Evolutionary conservation across 2,888 invertebrate species (phyloP), one percentile per base, ranked within the genome.

Genomic region (Perizoma affinitatum): DNA sequence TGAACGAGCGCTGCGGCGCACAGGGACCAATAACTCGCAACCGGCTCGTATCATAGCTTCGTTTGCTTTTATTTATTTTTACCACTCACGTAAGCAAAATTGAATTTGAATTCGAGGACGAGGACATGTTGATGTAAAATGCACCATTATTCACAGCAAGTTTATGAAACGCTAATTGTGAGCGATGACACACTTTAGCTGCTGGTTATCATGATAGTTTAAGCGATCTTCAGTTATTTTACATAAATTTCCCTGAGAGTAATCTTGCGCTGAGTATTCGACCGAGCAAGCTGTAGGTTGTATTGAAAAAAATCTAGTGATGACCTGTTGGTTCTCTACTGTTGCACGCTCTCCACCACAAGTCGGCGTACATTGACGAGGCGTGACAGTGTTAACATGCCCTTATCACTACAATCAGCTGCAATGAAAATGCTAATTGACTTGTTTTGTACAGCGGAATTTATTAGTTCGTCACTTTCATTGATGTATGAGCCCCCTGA

Each of bases 1-100:
- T 92, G 91, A 90, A 87, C 88, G 88, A 85, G 86, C 85, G 84
- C 85, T 80, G 83, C 84, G 82, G 84, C 79, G 88, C 81, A 81
- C 83, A 76, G 92, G 92, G 92, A 90, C 87, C 90, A 83, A 91
- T 92, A 92, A 91, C 91, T 92, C 89, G 90, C 90, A 84, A 86
- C 87, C 86, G 82, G 83, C 87, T 87, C 87, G 88, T 92, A 91
- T 91, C 90, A 92, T 91, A 90, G 87, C 88, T 87, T 83, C 80
- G 80, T 75, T 82, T 77, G 75, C 80, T 79, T 89, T 90, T 90
- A 88, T 91, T 91, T 91, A 92, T 92, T 88, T 87, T 87, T 84
- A 87, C 86, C 83, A 87, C 90, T 88, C 92, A 92, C 91, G 90
- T 90, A 80, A 91, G 87, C 86, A 85, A 90, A 90, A 89, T 91